Percentiles rank a stretch among this genome's conserved stretches.
Conservation (phyloP, 2,113 vertebrate genomes). For the Apaloderma vittatum region DNA sequence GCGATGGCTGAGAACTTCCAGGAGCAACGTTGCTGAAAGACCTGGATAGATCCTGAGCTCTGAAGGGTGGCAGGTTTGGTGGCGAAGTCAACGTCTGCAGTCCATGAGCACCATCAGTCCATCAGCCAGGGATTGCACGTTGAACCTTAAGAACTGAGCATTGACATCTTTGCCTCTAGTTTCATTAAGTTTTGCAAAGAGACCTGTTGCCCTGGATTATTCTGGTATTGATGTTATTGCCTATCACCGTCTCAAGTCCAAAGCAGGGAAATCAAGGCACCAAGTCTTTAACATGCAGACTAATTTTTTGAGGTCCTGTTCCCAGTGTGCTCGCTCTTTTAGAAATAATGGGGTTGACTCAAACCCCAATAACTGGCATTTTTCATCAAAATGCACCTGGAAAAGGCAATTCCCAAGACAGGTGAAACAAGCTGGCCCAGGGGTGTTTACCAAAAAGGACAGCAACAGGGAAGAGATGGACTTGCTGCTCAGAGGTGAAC, state of each 20-base stretch:
- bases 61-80: neutral
- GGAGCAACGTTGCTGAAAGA: neutral
- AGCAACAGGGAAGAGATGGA: neutral
- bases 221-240: neutral
- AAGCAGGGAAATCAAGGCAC: neutral
- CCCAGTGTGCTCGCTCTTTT: accelerated
- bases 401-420: neutral
- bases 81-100: neutral
- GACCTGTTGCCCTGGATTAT: neutral
- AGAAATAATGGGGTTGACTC: neutral
- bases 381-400: neutral
- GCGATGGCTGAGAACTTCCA: neutral
- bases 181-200: neutral
- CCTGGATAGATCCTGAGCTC: neutral
- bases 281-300: neutral
- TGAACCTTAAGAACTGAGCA: neutral
- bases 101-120: neutral
- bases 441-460: neutral
- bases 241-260: neutral
- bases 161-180: neutral
- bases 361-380: neutral
- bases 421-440: neutral
- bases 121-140: neutral
- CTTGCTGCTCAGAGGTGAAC: constrained; percentile 1
- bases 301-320: neutral